Percentiles rank a stretch among this genome's conserved stretches.
Evolutionary conservation across 1,140 invertebrate genomes (phyloP).

Genomic region (Tetramorium simillimum): DNA sequence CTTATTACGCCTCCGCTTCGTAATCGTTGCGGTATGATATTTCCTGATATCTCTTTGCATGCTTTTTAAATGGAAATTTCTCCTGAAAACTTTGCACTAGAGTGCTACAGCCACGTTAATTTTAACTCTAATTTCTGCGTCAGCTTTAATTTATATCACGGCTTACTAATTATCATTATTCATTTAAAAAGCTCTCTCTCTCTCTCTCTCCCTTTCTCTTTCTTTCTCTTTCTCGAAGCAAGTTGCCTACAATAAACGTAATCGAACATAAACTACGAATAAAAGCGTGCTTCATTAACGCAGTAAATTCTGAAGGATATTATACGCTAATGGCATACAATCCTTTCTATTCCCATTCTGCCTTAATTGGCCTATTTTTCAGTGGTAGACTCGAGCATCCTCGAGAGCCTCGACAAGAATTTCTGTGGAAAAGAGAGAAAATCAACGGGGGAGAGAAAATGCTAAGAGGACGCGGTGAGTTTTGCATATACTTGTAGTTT

Average conservation of each 20-base stretch:
- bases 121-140: not conserved
- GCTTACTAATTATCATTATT: conserved; percentile 29
- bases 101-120: not conserved
- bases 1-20: conserved; percentile 51
- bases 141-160: conserved; percentile 23
- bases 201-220: not conserved
- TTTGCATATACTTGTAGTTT: conserved; percentile 68
- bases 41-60: conserved; percentile 11
- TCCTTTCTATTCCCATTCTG: conserved; percentile 44
- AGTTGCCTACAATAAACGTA: conserved; percentile 41
- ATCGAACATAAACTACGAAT: conserved; percentile 40
- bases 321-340: conserved; percentile 36
- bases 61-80: conserved; percentile 33
- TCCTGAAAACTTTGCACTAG: conserved; percentile 3
- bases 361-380: conserved; percentile 58
- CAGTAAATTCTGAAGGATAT: conserved; percentile 45
- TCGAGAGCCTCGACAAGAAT: conserved; percentile 22
- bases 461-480: conserved; percentile 33
- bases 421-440: conserved; percentile 24
- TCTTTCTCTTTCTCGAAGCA: not conserved
- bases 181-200: conserved; percentile 10
- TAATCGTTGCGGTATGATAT: conserved; percentile 60
- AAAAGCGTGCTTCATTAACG: conserved; percentile 45
- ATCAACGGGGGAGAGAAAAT: conserved; percentile 51
- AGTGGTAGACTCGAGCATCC: conserved; percentile 18